phyloP scores from a whole-genome alignment of 2,888 invertebrate genomes.

The Automeris io region DNA sequence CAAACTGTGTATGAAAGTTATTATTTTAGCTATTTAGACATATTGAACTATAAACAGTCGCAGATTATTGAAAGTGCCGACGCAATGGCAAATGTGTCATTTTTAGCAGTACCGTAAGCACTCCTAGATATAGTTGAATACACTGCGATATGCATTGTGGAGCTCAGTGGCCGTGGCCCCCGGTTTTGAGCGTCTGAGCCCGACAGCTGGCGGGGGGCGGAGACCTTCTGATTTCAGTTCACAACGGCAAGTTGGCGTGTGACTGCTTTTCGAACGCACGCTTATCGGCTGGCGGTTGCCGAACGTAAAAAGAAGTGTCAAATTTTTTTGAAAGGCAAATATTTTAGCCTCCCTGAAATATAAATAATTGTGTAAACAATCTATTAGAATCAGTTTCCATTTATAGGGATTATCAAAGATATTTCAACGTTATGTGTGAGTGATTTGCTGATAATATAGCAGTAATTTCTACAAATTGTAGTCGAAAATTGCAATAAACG shows the following conservation, averaged over 20 bases:
- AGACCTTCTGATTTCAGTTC: conserved; percentile 45
- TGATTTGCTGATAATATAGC: conserved; percentile 6
- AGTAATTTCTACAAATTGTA: not conserved
- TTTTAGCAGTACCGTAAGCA: too few species aligned
- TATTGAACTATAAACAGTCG: too few species aligned
- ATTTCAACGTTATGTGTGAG: conserved; percentile 6
- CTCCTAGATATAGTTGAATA: too few species aligned
- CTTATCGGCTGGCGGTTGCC: conserved; percentile 23
- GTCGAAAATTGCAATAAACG: conserved; percentile 5
- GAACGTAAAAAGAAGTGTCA: conserved; percentile 52
- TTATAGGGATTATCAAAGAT: too few species aligned
- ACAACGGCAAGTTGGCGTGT: conserved; percentile 46
- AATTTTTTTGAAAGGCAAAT: conserved; percentile 19
- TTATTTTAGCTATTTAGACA: too few species aligned
- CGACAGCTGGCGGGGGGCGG: conserved; percentile 27
- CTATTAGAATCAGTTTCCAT: too few species aligned
- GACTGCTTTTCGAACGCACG: conserved; percentile 51
- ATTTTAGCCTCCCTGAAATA: conserved; percentile 5
- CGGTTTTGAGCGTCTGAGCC: too few species aligned
- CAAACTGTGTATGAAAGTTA: too few species aligned
- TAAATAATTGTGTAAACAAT: not conserved
- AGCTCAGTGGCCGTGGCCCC: too few species aligned
- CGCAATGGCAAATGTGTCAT: too few species aligned
- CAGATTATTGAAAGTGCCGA: too few species aligned
- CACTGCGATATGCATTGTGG: too few species aligned